A percentile compares a stretch with the other conserved stretches of the same genome.
Conservation (phyloP, 1,140 invertebrate species). For the Batillaria attramentaria region DNA sequence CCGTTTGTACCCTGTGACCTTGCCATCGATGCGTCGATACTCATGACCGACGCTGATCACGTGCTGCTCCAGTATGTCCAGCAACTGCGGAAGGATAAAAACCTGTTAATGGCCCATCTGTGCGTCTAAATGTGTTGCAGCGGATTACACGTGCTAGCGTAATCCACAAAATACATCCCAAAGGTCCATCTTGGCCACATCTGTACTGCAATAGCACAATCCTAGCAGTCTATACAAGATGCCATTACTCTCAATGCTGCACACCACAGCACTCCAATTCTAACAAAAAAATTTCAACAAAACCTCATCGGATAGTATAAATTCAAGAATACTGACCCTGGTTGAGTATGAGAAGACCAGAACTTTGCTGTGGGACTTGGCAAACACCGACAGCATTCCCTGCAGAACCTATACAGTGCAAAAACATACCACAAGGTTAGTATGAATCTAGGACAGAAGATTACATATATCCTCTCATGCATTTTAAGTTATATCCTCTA, state of each 20-base stretch:
- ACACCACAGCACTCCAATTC: too few relatives aligned
- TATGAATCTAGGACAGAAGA: neutral
- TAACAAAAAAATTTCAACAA: too few relatives aligned
- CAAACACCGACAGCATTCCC: slow-evolving; percentile 63
- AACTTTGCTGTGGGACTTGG: slow-evolving; percentile 87
- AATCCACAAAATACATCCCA: too few relatives aligned
- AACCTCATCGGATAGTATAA: too few relatives aligned
- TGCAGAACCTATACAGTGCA: slow-evolving; percentile 67
- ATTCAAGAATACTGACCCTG: slow-evolving; percentile 73
- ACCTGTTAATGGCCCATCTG: too few relatives aligned
- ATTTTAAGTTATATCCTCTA: too few relatives aligned
- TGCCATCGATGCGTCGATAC: slow-evolving; percentile 93
- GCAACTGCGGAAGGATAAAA: slow-evolving; percentile 78
- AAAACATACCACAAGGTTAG: neutral
- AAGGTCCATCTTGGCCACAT: too few relatives aligned
- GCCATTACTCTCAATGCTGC: too few relatives aligned
- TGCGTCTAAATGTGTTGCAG: too few relatives aligned
- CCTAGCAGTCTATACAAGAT: too few relatives aligned
- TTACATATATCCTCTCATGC: neutral
- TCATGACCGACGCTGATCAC: slow-evolving; percentile 81
- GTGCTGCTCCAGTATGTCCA: slow-evolving; percentile 89
- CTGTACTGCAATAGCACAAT: too few relatives aligned
- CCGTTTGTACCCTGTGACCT: slow-evolving; percentile 82
- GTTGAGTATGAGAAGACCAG: slow-evolving; percentile 93
- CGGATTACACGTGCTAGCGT: too few relatives aligned